Evolutionary conservation across 35 echinoderm and acorn worm species (phyloP), one percentile per base, ranked within the genome.

Genomic region (Ophioderma brevispina): DNA sequence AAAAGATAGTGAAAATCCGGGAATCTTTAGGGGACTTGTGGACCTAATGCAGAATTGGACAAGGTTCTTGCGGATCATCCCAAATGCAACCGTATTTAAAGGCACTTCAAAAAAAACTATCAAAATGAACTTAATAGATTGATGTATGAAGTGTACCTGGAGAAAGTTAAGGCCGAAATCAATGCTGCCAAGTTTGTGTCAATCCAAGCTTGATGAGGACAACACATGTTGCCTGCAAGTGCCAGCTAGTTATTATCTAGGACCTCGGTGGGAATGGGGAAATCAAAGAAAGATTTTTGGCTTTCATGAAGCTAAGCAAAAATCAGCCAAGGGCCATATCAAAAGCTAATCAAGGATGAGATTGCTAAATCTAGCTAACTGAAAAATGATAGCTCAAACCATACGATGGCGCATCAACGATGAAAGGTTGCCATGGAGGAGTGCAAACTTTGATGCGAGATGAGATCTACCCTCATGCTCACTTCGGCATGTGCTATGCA

Each of bases 261-360:
- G 23, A 15, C 10, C 41, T 30, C n/a, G 59, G 59, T 70, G 4
- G n/a, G n/a, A 70, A 70, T 70, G 59, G 59, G 4, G 59, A 70
- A 70, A 70, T 70, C 15, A 70, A n/a, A n/a, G 59, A 70, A 25
- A 70, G 59, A 70, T 70, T 70, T 30, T 70, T 70, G 59, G 59
- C 1, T 70, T 70, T 70, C 59, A 70, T 70, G 59, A 70, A 70
- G 59, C 59, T 4, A 8, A 70, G 28, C 10, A 15, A 6, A 70
- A 70, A 70, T 15, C 59, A 25, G 59, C 59, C 15, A 70, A 70
- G 10, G 41, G n/a, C n/a, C n/a, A 70, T 70, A 3, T 15, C 59
- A 8, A 70, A 70, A n/a, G 59, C 59, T 70, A 3, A 18, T 70
- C 28, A 70, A 70, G n/a, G 59, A 70, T 15, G 10, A 70, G 23